Conservation (phyloP, 2,113 vertebrate species). For the Crypturellus undulatus region DNA sequence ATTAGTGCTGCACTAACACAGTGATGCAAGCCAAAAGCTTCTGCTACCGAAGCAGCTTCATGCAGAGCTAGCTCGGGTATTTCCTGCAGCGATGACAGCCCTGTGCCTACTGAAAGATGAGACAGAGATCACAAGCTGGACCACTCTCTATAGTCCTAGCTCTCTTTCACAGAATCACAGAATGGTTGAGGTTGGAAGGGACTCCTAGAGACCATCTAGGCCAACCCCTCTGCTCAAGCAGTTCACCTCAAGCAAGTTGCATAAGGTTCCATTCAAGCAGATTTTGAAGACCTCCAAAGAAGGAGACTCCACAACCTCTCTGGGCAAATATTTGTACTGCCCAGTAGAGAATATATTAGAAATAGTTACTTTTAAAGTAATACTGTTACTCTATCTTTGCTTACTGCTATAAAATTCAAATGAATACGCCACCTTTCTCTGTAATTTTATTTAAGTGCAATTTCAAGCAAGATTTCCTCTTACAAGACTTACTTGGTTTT, state of each 20-base stretch:
- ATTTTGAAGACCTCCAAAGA: no score
- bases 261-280: no score
- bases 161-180: not conserved
- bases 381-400: not conserved
- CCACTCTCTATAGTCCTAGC: not conserved
- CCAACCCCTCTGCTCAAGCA: no score
- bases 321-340: not conserved
- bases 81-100: not conserved
- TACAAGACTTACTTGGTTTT: not conserved
- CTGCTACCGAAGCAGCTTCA: constrained; percentile 19
- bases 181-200: no score
- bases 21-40: not conserved
- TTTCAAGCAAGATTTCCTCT: not conserved
- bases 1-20: not conserved
- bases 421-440: not conserved
- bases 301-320: no score
- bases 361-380: not conserved
- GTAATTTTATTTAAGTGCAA: not conserved
- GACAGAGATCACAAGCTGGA: not conserved
- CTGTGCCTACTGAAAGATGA: not conserved
- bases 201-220: no score
- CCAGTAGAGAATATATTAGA: not conserved
- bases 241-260: no score
- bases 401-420: not conserved
- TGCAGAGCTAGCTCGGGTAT: not conserved